phyloP scores from a whole-genome alignment of 2,113 vertebrate genomes.

The Vireo altiloquus region DNA sequence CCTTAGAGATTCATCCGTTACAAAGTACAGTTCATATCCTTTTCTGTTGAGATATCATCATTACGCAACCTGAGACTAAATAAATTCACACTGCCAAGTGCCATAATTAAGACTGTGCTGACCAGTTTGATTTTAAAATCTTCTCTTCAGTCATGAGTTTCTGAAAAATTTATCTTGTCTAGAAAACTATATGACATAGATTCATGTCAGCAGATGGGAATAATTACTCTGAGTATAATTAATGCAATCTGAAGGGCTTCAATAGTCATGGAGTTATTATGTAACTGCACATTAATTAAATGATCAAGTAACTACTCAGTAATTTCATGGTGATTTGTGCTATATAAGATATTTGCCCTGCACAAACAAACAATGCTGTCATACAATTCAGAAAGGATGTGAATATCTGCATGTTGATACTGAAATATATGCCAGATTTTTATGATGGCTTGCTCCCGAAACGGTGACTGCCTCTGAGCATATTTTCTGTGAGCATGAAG shows the following conservation, averaged over 20 bases:
- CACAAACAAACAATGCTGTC: constrained; percentile 61
- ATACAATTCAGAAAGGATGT: constrained; percentile 10
- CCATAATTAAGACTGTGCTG: constrained; percentile 13
- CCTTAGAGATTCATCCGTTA: not conserved
- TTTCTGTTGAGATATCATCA: not conserved
- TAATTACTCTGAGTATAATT: constrained; percentile 63
- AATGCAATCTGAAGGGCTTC: constrained; percentile 65
- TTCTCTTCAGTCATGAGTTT: constrained; percentile 6
- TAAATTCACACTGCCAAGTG: constrained; percentile 1
- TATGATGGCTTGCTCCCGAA: not conserved
- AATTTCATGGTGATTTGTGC: constrained; percentile 70
- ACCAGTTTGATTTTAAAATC: not conserved
- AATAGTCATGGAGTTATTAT: constrained; percentile 59
- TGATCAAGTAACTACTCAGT: constrained; percentile 62
- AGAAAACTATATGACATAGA: constrained; percentile 45
- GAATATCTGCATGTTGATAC: constrained; percentile 12
- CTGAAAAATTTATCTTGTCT: constrained; percentile 38
- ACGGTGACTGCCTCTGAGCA: not conserved
- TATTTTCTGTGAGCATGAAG: not conserved
- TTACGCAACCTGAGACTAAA: not conserved
- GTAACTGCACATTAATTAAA: constrained; percentile 65
- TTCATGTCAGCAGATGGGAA: constrained; percentile 41
- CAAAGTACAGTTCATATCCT: not conserved
- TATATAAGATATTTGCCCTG: constrained; percentile 51
- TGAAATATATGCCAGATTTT: constrained; percentile 18